Percentiles rank a stretch among this genome's conserved stretches.
Conservation (phyloP, 2,888 invertebrate species). For the Rhopalosiphum nymphaeae region DNA sequence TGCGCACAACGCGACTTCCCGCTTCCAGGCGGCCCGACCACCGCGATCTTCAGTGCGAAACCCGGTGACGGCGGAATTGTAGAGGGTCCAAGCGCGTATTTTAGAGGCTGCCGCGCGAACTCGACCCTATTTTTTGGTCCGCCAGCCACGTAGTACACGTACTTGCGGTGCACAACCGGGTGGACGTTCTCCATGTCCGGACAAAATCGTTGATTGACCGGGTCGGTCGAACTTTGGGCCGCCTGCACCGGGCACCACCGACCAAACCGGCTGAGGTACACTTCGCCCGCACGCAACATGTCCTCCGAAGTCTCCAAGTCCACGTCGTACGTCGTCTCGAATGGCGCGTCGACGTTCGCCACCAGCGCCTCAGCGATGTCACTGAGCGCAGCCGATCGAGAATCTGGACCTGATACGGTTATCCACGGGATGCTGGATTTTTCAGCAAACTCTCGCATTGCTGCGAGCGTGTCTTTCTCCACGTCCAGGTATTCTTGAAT, state of each 20-base stretch:
- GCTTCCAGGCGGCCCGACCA: conserved; percentile 30
- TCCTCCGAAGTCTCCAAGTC: neutral
- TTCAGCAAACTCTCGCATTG: neutral
- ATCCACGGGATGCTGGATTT: conserved; percentile 31
- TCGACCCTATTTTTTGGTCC: neutral
- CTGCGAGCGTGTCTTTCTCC: neutral
- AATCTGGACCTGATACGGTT: neutral
- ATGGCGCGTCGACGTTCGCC: too few species aligned
- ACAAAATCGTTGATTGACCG: neutral
- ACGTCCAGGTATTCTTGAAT: neutral
- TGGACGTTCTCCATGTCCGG: neutral
- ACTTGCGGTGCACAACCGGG: conserved; percentile 16
- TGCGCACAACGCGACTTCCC: neutral
- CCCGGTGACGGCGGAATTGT: neutral
- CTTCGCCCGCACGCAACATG: conserved; percentile 16
- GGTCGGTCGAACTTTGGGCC: neutral
- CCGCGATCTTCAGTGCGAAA: neutral
- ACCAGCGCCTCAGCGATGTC: neutral
- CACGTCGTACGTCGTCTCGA: neutral
- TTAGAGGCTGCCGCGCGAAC: neutral
- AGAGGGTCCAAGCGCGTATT: neutral
- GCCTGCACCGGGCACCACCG: conserved; percentile 23
- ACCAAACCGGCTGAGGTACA: conserved; percentile 8
- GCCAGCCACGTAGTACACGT: conserved; percentile 28
- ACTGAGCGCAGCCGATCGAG: neutral